Evolutionary conservation across 2,888 invertebrate genomes (phyloP).

Genomic region (Orchesellides sinensis): DNA sequence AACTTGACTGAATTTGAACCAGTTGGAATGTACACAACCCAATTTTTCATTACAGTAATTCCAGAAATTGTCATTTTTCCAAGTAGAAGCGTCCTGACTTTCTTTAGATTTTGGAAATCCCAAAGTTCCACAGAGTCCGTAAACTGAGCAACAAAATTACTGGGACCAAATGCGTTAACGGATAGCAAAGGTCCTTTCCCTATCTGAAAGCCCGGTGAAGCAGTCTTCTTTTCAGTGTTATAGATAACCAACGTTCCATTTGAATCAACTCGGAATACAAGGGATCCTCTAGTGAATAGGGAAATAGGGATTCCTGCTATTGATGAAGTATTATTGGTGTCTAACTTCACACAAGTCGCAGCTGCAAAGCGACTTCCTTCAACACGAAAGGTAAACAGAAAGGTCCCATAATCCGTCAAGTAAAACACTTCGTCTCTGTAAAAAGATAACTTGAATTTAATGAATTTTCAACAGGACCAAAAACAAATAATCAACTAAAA

Average conservation of each 20-base stretch:
- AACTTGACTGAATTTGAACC: conserved; percentile 69
- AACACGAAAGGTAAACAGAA: conserved; percentile 71
- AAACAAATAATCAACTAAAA: neutral
- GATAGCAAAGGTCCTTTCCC: conserved; percentile 71
- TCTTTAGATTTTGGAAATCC: conserved; percentile 69
- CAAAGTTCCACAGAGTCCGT: conserved; percentile 70
- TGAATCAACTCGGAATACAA: conserved; percentile 72
- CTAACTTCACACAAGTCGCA: conserved; percentile 74
- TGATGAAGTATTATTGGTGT: conserved; percentile 65
- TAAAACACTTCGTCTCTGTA: conserved; percentile 71
- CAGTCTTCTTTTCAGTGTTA: conserved; percentile 74
- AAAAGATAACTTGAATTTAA: neutral
- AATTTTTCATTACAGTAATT: conserved; percentile 67
- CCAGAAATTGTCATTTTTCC: conserved; percentile 67
- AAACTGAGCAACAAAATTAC: conserved; percentile 70
- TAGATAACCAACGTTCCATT: conserved; percentile 72
- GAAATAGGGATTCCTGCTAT: conserved; percentile 71
- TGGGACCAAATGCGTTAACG: conserved; percentile 52
- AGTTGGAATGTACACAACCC: conserved; percentile 70
- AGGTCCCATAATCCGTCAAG: conserved; percentile 72
- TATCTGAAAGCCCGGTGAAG: conserved; percentile 71
- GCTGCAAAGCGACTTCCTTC: conserved; percentile 72
- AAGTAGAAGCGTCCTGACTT: conserved; percentile 64
- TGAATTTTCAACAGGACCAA: too few relatives aligned
- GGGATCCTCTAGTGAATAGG: conserved; percentile 64